phyloP scores from a whole-genome alignment of 2,888 invertebrate species.

The Nephrocerus scutellatus region DNA sequence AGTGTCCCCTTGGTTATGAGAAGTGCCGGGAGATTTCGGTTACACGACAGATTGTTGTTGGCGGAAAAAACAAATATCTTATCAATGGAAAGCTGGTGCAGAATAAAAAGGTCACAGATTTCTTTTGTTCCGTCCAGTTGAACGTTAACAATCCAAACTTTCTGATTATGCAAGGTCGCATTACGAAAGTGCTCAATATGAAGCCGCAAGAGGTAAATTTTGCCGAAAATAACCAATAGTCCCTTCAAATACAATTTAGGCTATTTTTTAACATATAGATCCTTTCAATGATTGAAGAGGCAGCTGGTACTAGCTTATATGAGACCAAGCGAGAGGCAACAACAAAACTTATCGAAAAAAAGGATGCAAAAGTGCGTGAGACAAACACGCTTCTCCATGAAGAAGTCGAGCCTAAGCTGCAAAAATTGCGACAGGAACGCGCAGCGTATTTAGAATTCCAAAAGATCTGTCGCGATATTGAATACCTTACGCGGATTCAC shows the following conservation, averaged over 20 bases:
- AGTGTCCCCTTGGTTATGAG: constrained; percentile 88
- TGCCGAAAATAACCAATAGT: too few species aligned
- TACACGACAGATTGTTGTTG: constrained; percentile 76
- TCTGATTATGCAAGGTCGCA: constrained; percentile 98
- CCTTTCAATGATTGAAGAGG: constrained; percentile 96
- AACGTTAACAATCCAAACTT: constrained; percentile 99
- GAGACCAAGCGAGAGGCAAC: constrained; percentile 86
- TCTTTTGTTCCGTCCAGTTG: constrained; percentile 93
- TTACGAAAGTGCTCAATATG: constrained; percentile 98
- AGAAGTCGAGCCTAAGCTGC: constrained; percentile 84
- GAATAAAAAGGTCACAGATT: constrained; percentile 83
- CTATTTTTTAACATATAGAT: constrained; percentile 52
- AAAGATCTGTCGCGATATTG: constrained; percentile 74
- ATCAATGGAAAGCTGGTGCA: constrained; percentile 89
- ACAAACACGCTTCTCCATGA: constrained; percentile 71
- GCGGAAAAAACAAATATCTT: constrained; percentile 86
- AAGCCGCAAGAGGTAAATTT: constrained; percentile 84
- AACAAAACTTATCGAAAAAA: constrained; percentile 81
- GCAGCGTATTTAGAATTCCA: constrained; percentile 81
- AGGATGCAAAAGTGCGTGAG: constrained; percentile 82
- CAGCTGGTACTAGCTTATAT: constrained; percentile 95
- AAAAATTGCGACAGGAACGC: constrained; percentile 78
- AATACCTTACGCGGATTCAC: constrained; percentile 65
- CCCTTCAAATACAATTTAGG: background rate
- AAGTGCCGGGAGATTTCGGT: constrained; percentile 85